phyloP scores from a whole-genome alignment of 2,888 invertebrate species.

The Rhopalosiphum nymphaeae region DNA sequence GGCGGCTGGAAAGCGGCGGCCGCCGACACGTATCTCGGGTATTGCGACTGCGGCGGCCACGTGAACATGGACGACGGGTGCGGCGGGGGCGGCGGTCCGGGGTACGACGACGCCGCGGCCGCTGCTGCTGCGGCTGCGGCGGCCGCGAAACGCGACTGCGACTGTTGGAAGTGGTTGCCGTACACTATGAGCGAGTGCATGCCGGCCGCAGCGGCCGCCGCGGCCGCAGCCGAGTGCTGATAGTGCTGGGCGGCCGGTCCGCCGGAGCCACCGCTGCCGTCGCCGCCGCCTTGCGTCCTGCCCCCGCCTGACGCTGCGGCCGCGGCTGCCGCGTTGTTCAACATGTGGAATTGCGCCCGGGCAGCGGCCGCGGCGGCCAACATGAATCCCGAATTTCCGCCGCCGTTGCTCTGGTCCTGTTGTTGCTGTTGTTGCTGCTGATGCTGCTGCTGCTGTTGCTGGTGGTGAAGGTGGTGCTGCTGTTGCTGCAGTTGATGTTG shows the following conservation, averaged over 20 bases:
- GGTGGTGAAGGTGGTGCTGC: conserved; percentile 16
- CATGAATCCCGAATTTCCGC: conserved; percentile 67
- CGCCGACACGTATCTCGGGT: conserved; percentile 58
- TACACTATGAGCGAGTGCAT: conserved; percentile 61
- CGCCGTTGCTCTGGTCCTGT: conserved; percentile 3
- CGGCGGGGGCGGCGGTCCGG: conserved; percentile 65
- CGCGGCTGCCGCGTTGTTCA: conserved; percentile 79
- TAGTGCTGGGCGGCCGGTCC: conserved; percentile 75
- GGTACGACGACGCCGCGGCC: conserved; percentile 66
- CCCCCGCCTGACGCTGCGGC: conserved; percentile 72
- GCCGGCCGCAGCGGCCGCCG: conserved; percentile 53
- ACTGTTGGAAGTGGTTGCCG: conserved; percentile 59
- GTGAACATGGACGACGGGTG: conserved; percentile 70
- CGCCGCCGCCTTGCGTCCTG: conserved; percentile 70
- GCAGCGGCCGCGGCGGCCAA: conserved; percentile 78
- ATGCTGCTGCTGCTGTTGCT: background rate
- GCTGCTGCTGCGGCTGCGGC: conserved; percentile 66
- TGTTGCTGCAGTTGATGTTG: conserved; percentile 31
- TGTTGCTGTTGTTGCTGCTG: conserved; percentile 27
- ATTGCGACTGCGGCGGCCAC: conserved; percentile 69
- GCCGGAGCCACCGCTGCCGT: conserved; percentile 67
- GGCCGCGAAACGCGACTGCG: conserved; percentile 76
- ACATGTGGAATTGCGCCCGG: conserved; percentile 80
- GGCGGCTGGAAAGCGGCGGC: conserved; percentile 68
- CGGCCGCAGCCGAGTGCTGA: conserved; percentile 48